Base-by-base conservation (phyloP, 2,797 vertebrate genomes). In the Phyllotis vaccarum region DNA sequence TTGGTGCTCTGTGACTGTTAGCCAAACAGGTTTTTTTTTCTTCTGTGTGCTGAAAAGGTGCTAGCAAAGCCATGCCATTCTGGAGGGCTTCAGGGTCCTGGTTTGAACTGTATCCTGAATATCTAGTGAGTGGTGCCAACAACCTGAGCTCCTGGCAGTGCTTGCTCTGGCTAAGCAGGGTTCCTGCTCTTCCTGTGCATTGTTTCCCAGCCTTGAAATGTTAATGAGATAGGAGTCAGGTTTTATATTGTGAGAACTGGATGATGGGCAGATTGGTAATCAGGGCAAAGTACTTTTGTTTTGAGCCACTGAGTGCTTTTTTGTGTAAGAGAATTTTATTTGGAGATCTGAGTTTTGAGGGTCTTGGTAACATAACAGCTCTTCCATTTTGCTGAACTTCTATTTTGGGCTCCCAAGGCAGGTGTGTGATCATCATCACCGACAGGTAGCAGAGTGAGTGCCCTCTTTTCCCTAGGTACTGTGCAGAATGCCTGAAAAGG, bases 311-410 rank as follows among this genome's bases (percentile, higher is more conserved):
- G 82, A 89, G 64, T 76, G 68, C 56, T 92, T 34, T 60, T 81
- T 56, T 88, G 74, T 96, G 46, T 93, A 60, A 89, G 95, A 62
- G 91, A 75, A 85, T 93, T 97, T 85, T 83, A 0, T 97, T 93
- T 89, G 68, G 74, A 96, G 90, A 94, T 74, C 34, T 96, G 68
- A 70, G n/a, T 83, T 96, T 91, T 86, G 89, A 97, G 37, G 79
- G 24, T 62, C 70, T 94, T 76, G 29, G 13, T 89, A 88, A 88
- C 79, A 79, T 89, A 88, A 88, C 79, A 79, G 79, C 34, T 54
- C n/a, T 37, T 96, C 82, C n/a, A 17, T 94, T 96, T 75, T 90
- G 79, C 86, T 52, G 68, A 93, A 86, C 92, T 95, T 94, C 49
- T 58, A 62, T 89, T 82, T 92, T 74, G 90, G 89, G 87, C 72